Conservation (phyloP, 2,113 vertebrate species). For the Bambusicola thoracicus region DNA sequence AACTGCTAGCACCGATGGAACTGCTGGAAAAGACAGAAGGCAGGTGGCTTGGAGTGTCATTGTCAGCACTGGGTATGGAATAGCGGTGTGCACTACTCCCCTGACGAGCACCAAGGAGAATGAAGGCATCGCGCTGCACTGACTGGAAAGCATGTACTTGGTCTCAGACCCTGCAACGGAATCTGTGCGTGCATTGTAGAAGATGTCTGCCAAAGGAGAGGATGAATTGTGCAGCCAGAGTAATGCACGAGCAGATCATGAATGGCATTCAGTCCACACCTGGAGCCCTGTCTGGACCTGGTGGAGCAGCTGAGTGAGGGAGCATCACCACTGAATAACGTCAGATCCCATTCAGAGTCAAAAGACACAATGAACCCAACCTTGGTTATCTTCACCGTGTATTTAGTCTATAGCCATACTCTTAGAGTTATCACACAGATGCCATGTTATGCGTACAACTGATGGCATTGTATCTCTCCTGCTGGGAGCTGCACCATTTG, state of each 20-base stretch:
- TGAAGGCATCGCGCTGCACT: accelerated
- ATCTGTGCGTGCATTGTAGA: background rate
- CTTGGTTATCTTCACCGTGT: background rate
- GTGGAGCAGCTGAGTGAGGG: background rate
- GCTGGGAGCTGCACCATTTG: slow-evolving; percentile 28
- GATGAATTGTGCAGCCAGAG: background rate
- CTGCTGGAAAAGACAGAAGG: background rate
- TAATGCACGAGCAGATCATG: background rate
- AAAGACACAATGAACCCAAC: background rate
- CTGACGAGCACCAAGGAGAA: background rate
- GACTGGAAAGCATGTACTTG: background rate
- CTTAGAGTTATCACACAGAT: background rate
- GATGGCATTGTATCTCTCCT: slow-evolving; percentile 41
- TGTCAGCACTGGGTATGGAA: background rate
- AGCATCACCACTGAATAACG: background rate
- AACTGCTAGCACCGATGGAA: no score
- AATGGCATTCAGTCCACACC: background rate
- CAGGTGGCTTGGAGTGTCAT: background rate
- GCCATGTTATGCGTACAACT: background rate
- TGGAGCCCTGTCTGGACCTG: accelerated
- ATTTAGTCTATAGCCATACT: background rate
- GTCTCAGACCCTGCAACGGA: background rate
- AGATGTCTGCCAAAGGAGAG: no score
- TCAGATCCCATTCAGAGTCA: background rate
- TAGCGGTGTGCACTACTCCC: background rate